phyloP scores from a whole-genome alignment of 2,113 vertebrate species.

The Delphinus delphis region DNA sequence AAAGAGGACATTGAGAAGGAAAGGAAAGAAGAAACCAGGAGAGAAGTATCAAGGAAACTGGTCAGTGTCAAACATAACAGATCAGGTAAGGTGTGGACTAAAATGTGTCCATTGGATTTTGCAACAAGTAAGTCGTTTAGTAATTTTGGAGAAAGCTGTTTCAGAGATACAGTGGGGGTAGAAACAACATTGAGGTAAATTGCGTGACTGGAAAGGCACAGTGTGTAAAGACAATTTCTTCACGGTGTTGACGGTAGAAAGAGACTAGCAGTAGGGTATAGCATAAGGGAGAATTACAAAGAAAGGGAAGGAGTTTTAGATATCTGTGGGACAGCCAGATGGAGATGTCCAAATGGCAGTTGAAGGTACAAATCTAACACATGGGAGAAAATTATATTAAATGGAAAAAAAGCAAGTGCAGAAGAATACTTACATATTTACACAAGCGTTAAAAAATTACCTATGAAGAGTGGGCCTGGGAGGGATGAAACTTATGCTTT shows the following conservation, averaged over 20 bases:
- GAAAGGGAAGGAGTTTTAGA: background rate
- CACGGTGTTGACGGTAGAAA: background rate
- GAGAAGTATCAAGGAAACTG: background rate
- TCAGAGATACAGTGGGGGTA: background rate
- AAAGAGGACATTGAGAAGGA: background rate
- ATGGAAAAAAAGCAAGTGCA: background rate
- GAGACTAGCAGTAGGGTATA: background rate
- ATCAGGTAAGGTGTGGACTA: background rate
- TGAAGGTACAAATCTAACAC: background rate
- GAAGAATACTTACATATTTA: background rate
- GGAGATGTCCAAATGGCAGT: background rate
- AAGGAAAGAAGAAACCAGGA: background rate
- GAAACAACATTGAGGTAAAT: background rate
- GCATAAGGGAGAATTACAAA: background rate
- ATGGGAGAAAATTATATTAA: background rate
- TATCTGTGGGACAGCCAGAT: background rate
- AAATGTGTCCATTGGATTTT: background rate
- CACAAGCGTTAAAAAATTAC: background rate
- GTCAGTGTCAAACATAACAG: background rate
- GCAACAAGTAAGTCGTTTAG: background rate
- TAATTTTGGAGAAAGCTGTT: conserved; percentile 17
- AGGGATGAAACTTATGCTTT: background rate
- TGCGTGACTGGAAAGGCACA: background rate
- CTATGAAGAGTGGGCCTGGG: background rate
- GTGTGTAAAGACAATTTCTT: background rate